phyloP scores from a whole-genome alignment of 1,140 invertebrate genomes.

The Drosophila kanapiae region DNA sequence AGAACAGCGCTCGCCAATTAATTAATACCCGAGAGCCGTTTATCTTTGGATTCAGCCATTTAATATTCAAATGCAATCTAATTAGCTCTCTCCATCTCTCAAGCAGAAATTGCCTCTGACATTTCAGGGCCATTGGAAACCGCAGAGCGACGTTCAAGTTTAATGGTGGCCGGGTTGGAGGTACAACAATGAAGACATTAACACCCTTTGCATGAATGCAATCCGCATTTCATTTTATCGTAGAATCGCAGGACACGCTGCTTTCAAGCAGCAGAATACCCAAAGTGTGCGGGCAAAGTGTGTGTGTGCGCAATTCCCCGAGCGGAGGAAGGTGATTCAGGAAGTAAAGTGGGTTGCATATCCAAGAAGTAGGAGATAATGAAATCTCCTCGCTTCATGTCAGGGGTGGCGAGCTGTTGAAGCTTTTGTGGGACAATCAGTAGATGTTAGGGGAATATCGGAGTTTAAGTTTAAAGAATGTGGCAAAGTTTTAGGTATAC shows the following conservation, averaged over 20 bases:
- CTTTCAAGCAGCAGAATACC: conserved; percentile 18
- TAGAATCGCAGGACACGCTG: conserved; percentile 17
- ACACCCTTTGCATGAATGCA: conserved; percentile 43
- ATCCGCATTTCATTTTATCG: conserved; percentile 47
- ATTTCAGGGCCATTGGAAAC: conserved; percentile 32
- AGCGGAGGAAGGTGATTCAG: background rate
- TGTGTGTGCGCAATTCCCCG: conserved; percentile 37
- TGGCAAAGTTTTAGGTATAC: background rate
- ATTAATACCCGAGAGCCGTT: conserved; percentile 29
- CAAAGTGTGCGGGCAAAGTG: conserved; percentile 34
- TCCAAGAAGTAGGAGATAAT: conserved; percentile 24
- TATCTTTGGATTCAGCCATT: conserved; percentile 26
- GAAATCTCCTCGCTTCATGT: conserved; percentile 17
- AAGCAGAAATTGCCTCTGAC: conserved; percentile 17
- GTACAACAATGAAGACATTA: conserved; percentile 47
- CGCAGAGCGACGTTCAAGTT: conserved; percentile 21
- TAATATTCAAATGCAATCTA: conserved; percentile 45
- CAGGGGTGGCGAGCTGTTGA: conserved; percentile 19
- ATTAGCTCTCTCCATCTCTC: conserved; percentile 18
- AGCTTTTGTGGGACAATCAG: conserved; percentile 39
- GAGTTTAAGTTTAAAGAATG: background rate
- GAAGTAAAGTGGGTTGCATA: conserved; percentile 23
- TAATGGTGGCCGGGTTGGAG: conserved; percentile 9
- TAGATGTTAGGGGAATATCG: conserved; percentile 5
- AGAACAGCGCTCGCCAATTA: conserved; percentile 19